These are phyloP conservation scores for Lycocerus yunnanus DNA, from an alignment of 2,888 invertebrate species.

Conservation along the genomic window DNA sequence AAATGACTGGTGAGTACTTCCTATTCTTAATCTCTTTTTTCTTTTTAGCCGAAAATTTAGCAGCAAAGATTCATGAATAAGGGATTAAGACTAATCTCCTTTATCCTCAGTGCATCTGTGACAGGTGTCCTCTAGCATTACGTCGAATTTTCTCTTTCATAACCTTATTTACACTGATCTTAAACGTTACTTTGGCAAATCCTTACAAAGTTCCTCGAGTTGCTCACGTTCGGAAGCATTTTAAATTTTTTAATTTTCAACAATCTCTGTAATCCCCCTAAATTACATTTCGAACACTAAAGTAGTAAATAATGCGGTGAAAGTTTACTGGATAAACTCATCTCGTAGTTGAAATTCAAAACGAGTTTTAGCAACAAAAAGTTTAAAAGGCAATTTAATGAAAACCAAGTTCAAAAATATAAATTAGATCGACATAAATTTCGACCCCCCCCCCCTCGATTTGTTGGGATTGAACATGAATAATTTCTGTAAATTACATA, in stretches of 20 bases:
- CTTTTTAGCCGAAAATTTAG: conserved; percentile 26
- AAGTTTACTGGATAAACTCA: neutral
- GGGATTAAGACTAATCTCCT: conserved; percentile 28
- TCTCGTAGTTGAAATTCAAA: too few species aligned
- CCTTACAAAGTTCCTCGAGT: neutral
- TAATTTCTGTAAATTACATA: too few species aligned
- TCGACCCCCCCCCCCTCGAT: too few species aligned
- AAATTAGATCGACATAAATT: too few species aligned
- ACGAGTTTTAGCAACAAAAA: too few species aligned
- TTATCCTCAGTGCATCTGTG: conserved; percentile 26
- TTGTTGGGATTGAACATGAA: too few species aligned
- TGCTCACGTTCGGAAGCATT: neutral
- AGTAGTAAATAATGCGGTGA: neutral
- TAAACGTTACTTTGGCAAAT: neutral
- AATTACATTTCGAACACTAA: neutral
- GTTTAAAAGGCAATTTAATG: too few species aligned
- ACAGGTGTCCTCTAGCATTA: conserved; percentile 24
- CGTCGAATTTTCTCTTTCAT: conserved; percentile 18
- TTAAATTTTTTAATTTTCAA: neutral
- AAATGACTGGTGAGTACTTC: conserved; percentile 25
- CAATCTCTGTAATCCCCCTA: neutral
- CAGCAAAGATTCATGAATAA: conserved; percentile 26
- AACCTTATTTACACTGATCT: conserved; percentile 8
- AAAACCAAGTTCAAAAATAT: too few species aligned
- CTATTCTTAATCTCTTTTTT: conserved; percentile 21